phyloP scores from a whole-genome alignment of 2,797 vertebrate species.

The Pipistrellus pipistrellus region DNA sequence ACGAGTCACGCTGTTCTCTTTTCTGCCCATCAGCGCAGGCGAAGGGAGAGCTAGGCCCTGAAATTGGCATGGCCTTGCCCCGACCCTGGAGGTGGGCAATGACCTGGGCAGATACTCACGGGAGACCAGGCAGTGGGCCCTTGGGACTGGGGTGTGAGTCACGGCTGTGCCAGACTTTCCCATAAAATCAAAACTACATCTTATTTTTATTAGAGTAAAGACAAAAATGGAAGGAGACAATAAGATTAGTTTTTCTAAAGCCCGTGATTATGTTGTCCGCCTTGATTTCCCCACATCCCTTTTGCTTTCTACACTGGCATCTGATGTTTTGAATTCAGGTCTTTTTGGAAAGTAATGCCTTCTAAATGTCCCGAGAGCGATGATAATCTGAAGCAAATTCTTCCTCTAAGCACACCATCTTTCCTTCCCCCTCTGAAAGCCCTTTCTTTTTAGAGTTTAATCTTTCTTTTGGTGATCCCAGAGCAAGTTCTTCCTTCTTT shows the following conservation, averaged over 20 bases:
- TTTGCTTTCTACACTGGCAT: background rate
- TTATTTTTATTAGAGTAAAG: conserved; percentile 19
- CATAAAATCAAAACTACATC: background rate
- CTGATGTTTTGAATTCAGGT: conserved; percentile 23
- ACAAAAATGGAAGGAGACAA: background rate
- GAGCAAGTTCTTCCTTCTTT: background rate
- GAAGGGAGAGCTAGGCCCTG: conserved; percentile 31
- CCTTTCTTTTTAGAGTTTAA: background rate
- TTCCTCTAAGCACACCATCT: background rate
- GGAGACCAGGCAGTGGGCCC: background rate
- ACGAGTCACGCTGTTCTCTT: conserved; percentile 11
- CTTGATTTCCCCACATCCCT: background rate
- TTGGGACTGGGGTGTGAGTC: background rate
- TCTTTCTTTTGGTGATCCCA: background rate
- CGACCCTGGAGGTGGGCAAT: background rate
- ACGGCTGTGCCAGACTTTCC: background rate
- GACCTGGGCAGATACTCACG: background rate
- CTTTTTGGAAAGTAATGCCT: conserved; percentile 52
- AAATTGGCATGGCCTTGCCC: background rate
- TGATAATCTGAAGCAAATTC: background rate
- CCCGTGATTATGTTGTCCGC: background rate
- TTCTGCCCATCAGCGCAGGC: conserved; percentile 59
- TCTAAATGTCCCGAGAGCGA: background rate
- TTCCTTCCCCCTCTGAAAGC: background rate
- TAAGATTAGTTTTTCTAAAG: background rate